Evolutionary conservation across 2,797 vertebrate species (phyloP).

Genomic region (Etheostoma nigrum): DNA sequence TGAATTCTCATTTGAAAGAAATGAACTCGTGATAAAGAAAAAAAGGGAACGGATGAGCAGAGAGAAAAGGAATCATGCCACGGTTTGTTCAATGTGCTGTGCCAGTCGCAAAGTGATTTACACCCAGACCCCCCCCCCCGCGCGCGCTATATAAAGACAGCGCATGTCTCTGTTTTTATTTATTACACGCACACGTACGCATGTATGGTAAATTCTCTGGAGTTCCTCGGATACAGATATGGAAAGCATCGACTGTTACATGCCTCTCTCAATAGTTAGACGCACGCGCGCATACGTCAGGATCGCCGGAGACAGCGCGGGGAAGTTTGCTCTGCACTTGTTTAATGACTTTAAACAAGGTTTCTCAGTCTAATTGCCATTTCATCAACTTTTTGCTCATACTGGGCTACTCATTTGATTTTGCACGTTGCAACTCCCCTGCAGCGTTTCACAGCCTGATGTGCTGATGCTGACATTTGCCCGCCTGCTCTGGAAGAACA

Average conservation of each 20-base stretch:
- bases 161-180: conserved; percentile 72
- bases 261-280: neutral
- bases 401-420: neutral
- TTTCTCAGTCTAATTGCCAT: neutral
- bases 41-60: conserved; percentile 86
- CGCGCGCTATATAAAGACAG: conserved; percentile 88
- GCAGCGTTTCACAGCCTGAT: neutral
- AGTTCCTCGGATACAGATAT: conserved; percentile 40
- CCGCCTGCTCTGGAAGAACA: neutral
- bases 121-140: conserved; percentile 85
- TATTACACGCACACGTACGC: conserved; percentile 14
- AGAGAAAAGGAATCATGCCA: conserved; percentile 89
- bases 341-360: neutral
- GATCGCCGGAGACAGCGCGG: neutral
- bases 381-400: neutral
- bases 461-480: neutral
- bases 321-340: neutral
- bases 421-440: neutral
- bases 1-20: conserved; percentile 95
- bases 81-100: conserved; percentile 91
- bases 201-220: conserved; percentile 30
- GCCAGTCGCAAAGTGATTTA: conserved; percentile 95
- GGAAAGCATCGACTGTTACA: neutral
- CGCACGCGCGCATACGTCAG: neutral
- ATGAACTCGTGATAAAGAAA: conserved; percentile 99